phyloP scores from a whole-genome alignment of 1,140 invertebrate species.

The Drosophila navojoa region DNA sequence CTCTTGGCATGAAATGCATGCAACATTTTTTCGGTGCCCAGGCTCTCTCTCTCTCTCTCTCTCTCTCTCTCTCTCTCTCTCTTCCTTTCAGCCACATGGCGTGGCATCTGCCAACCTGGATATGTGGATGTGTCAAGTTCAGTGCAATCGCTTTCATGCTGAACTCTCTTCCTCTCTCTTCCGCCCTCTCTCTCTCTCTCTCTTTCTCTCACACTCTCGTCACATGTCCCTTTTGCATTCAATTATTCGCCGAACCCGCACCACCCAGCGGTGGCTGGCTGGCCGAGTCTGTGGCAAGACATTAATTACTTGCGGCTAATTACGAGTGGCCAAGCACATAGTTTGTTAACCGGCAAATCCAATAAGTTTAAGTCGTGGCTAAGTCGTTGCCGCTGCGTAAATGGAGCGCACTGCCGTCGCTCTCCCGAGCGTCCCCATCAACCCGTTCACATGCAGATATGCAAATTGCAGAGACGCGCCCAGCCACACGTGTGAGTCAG shows the following conservation, averaged over 20 bases:
- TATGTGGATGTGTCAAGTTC: conserved; percentile 48
- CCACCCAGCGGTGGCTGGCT: not conserved
- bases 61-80: too few species aligned
- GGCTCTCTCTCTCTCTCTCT: not conserved
- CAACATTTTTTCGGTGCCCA: conserved; percentile 22
- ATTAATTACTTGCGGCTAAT: conserved; percentile 64
- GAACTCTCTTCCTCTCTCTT: not conserved
- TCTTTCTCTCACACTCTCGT: not conserved
- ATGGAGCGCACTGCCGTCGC: conserved; percentile 9
- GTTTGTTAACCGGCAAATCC: conserved; percentile 74
- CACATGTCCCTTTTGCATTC: conserved; percentile 9
- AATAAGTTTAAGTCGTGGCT: conserved; percentile 56
- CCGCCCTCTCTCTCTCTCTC: too few species aligned
- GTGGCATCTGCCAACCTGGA: conserved; percentile 2
- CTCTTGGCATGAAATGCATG: conserved; percentile 43
- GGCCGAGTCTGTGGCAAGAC: conserved; percentile 21
- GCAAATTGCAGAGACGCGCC: conserved; percentile 56
- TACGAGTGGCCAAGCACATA: conserved; percentile 57
- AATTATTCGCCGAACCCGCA: conserved; percentile 1
- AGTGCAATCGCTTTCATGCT: conserved; percentile 51
- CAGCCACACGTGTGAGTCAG: conserved; percentile 65
- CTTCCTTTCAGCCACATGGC: not conserved
- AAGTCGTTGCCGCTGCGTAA: conserved; percentile 38
- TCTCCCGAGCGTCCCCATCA: not conserved
- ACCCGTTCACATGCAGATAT: conserved; percentile 22